Conservation (phyloP, 37 sponge, comb jelly and placozoan species). For the Aphrocallistes beatrix region DNA sequence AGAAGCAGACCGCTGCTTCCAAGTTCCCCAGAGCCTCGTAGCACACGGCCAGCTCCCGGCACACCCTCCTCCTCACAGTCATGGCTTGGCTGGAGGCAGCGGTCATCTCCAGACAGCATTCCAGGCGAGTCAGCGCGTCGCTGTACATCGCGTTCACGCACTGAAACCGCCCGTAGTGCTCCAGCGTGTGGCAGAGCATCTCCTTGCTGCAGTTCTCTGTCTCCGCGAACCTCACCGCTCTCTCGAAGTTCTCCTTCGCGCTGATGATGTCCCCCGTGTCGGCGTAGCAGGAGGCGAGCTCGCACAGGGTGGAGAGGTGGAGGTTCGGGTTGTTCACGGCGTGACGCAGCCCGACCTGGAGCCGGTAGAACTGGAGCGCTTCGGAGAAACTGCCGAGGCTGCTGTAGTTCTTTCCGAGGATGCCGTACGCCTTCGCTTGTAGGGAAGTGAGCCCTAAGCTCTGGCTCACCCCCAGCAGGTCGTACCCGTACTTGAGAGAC, state of each 20-base stretch:
- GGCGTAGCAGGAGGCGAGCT: background rate
- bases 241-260: background rate
- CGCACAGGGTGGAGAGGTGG: background rate
- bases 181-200: background rate
- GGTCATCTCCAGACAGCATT: constrained; percentile 1
- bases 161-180: background rate
- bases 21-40: constrained; percentile 78
- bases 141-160: background rate
- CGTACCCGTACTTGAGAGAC: constrained; percentile 64
- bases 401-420: constrained; percentile 23
- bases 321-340: background rate
- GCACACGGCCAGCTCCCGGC: constrained; percentile 24
- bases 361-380: constrained; percentile 20
- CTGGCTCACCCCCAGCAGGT: constrained; percentile 43
- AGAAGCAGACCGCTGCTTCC: constrained; percentile 62
- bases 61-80: background rate
- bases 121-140: background rate
- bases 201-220: background rate
- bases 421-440: constrained; percentile 28
- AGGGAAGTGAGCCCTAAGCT: constrained; percentile 30
- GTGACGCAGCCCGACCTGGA: background rate
- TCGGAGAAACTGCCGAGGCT: constrained; percentile 21
- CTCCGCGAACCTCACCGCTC: background rate
- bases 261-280: background rate
- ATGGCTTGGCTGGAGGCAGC: background rate